phyloP scores from a whole-genome alignment of 1,140 invertebrate genomes.

The Drosophila arawakana region DNA sequence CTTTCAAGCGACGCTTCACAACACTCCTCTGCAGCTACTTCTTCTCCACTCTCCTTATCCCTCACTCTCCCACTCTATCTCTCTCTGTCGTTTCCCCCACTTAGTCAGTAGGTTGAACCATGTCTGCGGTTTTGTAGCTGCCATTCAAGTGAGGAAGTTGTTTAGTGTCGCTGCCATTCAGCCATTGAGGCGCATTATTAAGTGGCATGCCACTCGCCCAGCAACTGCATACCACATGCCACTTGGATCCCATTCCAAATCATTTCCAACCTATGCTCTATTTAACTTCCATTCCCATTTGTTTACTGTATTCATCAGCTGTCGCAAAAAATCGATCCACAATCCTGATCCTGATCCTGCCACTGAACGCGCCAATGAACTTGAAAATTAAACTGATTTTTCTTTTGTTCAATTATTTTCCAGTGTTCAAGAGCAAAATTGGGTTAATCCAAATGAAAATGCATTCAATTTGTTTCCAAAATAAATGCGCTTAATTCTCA shows the following conservation, averaged over 20 bases:
- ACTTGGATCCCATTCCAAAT: neutral
- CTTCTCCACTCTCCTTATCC: neutral
- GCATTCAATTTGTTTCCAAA: too few species aligned
- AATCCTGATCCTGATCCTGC: constrained; percentile 28
- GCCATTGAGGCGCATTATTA: constrained; percentile 52
- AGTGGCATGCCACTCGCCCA: constrained; percentile 32
- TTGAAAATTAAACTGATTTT: constrained; percentile 54
- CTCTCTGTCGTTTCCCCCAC: neutral
- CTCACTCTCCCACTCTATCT: neutral
- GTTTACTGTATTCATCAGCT: too few species aligned
- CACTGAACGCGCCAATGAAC: constrained; percentile 45
- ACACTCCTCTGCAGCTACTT: neutral
- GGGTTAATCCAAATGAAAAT: constrained; percentile 31
- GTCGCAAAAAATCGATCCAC: constrained; percentile 9
- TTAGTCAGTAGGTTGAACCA: constrained; percentile 12
- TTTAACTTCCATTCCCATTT: too few species aligned
- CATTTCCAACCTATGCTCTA: too few species aligned
- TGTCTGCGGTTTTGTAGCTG: constrained; percentile 49
- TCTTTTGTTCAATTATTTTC: constrained; percentile 24
- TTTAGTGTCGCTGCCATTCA: constrained; percentile 53
- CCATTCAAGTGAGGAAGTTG: constrained; percentile 62
- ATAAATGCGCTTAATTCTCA: too few species aligned
- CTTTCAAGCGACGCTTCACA: constrained; percentile 45
- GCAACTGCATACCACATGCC: neutral
- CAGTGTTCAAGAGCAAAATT: neutral